Evolutionary conservation across 2,888 invertebrate genomes (phyloP), one percentile per base, ranked within the genome.

Genomic region (Sinhomidia bicolor): DNA sequence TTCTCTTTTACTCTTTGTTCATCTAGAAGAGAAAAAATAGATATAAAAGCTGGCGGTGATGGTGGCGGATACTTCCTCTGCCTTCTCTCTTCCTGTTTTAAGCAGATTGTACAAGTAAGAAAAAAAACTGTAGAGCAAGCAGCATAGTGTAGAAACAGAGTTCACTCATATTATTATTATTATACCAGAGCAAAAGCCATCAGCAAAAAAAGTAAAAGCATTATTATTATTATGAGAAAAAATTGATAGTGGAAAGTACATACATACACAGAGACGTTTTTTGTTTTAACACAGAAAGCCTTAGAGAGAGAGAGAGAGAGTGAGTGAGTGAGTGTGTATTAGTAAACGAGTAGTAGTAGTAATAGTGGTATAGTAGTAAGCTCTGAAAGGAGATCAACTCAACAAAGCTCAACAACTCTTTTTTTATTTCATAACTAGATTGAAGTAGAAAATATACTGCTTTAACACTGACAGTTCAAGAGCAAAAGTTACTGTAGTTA

Each of bases 401-500:
- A 71, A 44, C 41, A 71, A 71, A 41, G 17, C 44, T 44, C 71
- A 71, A 71, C 44, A 44, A 41, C 71, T 71, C 71, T 44, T 68
- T 68, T n/a, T 36, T 36, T 68, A 68, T 68, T 68, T 36, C 32
- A 68, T 68, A 68, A 68, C 68, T 68, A 68, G 36, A 68, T 68
- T 68, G 68, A 68, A 62, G 68, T 36, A 36, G 68, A 68, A 32
- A 68, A 68, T 36, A 36, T 32, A 68, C 32, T 62, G 62, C 62
- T 62, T 62, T 29, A 62, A 12, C 29, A 29, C 62, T 62, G 62
- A 62, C 62, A 62, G 23, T 57, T 17, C 17, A 29, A 62, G 29
- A 62, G 29, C 29, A 62, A 62, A 23, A 62, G 62, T 62, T 62
- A 62, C 62, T 62, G 47, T 14, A 14, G 47, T 47, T 47, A 47